These are phyloP conservation scores for Sarcoramphus papa DNA, from an alignment of 2,797 vertebrate genomes.

Conservation along the genomic window DNA sequence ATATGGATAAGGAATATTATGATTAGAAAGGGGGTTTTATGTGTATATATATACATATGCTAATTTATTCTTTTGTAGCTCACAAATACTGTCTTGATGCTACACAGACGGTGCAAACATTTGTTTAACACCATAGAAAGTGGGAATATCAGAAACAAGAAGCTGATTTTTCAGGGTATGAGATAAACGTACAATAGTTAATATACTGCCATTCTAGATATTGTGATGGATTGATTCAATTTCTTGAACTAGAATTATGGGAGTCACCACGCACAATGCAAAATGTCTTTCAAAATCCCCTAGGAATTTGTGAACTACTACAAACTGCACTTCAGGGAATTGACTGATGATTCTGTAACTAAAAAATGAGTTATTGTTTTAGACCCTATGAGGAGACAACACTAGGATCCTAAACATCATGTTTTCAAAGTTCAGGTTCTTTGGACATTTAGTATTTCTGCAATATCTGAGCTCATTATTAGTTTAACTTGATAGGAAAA, in stretches of 20 bases:
- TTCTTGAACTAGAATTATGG: not conserved
- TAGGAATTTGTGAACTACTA: not conserved
- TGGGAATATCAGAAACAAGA: not conserved
- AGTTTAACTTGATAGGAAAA: not conserved
- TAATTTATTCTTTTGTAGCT: not conserved
- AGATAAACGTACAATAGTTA: not conserved
- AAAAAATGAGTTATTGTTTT: not conserved
- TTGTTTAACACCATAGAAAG: not conserved
- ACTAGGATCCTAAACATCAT: not conserved
- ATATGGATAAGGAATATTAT: not conserved
- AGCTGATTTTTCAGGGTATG: not conserved
- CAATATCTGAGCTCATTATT: not conserved
- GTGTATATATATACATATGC: rapidly evolving
- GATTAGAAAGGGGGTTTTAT: not conserved
- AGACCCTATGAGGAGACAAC: not conserved
- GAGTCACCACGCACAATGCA: not conserved
- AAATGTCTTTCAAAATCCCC: not conserved
- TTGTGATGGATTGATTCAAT: not conserved
- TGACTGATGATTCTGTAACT: not conserved
- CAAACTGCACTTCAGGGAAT: not conserved
- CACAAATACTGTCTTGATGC: not conserved
- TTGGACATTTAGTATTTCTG: not conserved
- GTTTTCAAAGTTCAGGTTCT: not conserved
- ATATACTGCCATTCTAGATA: not conserved
- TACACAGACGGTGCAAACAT: not conserved